These are phyloP conservation scores for Drosophila lowei DNA, from an alignment of 1,140 invertebrate species.

Conservation along the genomic window DNA sequence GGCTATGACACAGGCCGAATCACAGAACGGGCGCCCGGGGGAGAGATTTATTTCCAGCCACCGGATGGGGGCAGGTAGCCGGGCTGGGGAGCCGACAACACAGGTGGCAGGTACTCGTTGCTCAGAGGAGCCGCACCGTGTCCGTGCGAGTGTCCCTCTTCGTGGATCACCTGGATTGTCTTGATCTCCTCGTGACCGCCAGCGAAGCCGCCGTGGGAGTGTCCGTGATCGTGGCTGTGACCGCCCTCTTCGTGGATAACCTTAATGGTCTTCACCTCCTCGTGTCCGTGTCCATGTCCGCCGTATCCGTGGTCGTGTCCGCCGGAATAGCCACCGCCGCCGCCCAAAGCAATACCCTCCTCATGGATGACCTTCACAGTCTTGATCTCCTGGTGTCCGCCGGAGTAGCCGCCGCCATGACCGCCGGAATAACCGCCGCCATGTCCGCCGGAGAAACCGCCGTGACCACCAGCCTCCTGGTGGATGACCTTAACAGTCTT, in stretches of 20 bases:
- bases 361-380: conserved; percentile 61
- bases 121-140: conserved; percentile 34
- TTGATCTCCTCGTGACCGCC: conserved; percentile 53
- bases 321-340: conserved; percentile 48
- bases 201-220: conserved; percentile 30
- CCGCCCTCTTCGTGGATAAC: conserved; percentile 72
- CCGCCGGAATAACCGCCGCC: conserved; percentile 19
- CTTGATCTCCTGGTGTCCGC: conserved; percentile 59
- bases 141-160: conserved; percentile 40
- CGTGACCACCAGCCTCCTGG: conserved; percentile 28
- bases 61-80: conserved; percentile 68
- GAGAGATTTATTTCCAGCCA: conserved; percentile 62
- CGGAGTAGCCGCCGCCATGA: conserved; percentile 24
- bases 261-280: conserved; percentile 69
- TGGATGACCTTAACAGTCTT: conserved; percentile 71
- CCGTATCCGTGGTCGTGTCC: conserved; percentile 36
- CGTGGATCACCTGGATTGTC: conserved; percentile 72
- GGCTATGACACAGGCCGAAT: conserved; percentile 53
- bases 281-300: conserved; percentile 45
- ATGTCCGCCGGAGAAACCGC: conserved; percentile 41
- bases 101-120: conserved; percentile 59
- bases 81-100: conserved; percentile 41
- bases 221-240: conserved; percentile 34
- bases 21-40: conserved; percentile 39
- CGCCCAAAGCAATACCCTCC: conserved; percentile 40